These are phyloP conservation scores for Elgonia sp. DNA, from an alignment of 2,888 invertebrate species.

Conservation along the genomic window DNA sequence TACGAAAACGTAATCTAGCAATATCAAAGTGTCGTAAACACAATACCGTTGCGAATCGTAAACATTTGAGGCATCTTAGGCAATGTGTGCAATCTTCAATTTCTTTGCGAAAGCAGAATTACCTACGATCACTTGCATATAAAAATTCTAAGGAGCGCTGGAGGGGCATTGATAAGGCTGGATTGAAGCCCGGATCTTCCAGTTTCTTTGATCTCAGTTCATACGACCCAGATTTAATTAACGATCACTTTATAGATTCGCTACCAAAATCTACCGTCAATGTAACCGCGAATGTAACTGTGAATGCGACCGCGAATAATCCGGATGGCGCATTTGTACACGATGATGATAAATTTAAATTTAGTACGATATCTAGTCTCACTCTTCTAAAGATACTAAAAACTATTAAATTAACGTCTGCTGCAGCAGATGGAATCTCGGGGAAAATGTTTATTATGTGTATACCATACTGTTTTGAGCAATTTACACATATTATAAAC, in stretches of 20 bases:
- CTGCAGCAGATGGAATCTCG: constrained; percentile 1
- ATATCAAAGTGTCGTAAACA: too few relatives aligned
- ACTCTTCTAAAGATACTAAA: neutral
- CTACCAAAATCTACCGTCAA: neutral
- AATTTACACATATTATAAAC: constrained; percentile 5
- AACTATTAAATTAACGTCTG: neutral
- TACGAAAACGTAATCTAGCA: too few relatives aligned
- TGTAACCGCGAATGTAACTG: too few relatives aligned
- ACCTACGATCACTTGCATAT: too few relatives aligned
- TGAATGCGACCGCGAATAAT: too few relatives aligned
- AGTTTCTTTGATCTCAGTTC: neutral
- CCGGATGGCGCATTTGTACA: neutral
- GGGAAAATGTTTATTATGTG: constrained; percentile 6
- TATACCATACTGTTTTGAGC: constrained; percentile 4
- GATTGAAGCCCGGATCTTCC: neutral
- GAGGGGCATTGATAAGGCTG: neutral
- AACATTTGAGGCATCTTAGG: too few relatives aligned
- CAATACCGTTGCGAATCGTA: too few relatives aligned
- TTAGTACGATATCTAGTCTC: neutral
- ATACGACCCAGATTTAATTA: neutral
- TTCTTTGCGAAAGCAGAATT: too few relatives aligned
- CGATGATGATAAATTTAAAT: neutral
- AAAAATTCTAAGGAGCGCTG: neutral
- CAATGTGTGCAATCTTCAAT: too few relatives aligned
- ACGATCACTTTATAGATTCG: constrained; percentile 6